Evolutionary conservation across 92 coral and sea anemone species (phyloP).

Genomic region (Micromussa lordhowensis): DNA sequence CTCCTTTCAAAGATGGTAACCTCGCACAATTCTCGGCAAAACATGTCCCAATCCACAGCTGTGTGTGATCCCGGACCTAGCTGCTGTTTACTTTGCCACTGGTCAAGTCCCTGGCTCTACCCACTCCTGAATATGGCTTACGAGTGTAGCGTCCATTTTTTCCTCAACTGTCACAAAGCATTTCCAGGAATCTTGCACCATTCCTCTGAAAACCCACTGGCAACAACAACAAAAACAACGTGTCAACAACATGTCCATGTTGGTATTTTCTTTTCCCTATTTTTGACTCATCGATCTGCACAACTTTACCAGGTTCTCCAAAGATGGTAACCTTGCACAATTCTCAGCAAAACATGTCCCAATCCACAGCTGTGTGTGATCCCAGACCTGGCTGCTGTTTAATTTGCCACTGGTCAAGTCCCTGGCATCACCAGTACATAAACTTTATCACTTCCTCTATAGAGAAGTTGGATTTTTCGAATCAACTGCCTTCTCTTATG

Average conservation of each 20-base stretch:
- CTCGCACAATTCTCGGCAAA: no score
- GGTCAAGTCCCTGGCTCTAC: no score
- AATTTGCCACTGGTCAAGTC: conserved; percentile 36
- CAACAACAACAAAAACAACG: no score
- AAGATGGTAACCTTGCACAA: conserved; percentile 8
- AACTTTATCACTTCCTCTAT: conserved; percentile 24
- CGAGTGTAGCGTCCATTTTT: no score
- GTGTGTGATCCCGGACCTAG: background rate
- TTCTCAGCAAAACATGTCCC: conserved; percentile 48
- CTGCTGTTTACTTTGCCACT: conserved; percentile 27
- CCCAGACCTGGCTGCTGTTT: background rate
- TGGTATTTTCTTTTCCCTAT: conserved; percentile 9
- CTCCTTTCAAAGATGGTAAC: background rate
- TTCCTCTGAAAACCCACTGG: no score
- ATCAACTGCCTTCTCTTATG: conserved; percentile 25
- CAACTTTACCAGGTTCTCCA: background rate
- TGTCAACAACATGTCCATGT: background rate
- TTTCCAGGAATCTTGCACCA: no score
- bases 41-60: no score
- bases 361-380: no score
- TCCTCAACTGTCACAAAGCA: no score
- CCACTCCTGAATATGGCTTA: no score
- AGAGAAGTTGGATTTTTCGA: conserved; percentile 25
- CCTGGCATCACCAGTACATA: conserved; percentile 21
- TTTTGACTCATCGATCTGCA: background rate